Base-by-base conservation (phyloP, 2,888 invertebrate genomes). In the Julus scandinavius region DNA sequence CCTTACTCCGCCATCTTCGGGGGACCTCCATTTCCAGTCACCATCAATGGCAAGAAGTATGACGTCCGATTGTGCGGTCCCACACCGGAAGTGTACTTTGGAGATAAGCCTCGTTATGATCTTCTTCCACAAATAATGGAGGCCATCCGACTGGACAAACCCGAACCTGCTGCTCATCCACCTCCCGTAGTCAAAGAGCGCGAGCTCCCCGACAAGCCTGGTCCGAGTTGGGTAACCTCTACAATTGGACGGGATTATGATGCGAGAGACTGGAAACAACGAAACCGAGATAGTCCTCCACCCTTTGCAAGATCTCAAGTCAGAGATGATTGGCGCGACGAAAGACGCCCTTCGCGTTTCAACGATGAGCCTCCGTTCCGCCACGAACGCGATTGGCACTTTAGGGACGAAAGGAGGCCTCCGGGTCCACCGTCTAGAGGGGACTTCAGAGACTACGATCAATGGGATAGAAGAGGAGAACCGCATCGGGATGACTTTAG, bases 1-100 rank as follows among this genome's bases (percentile, higher is more conserved):
- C 96, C 97, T 94, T 98, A 96, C 92, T 98, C 98, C 92, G 97
- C 97, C 91, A 96, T 96, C 92, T 99, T 99, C 92, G 97, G 97
- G 54, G 98, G 97, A 0, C 95, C 96, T 85, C 95, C 97, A 0
- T 94, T 97, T 86, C 94, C 95, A 1, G 95, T 98, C 13, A 95
- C 96, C 84, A 94, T 99, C 63, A 95, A 96, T 89, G 96, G 96
- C 1, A 95, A 95, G 89, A 94, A 95, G n/a, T 95, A 96, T 89
- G 93, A 94, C 85, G 94, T 99, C 0, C 95, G 96, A 91, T 93
- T 99, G 11, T 96, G 96, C 91, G 98, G 98, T 0, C 97, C 97
- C 0, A 95, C 97, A 4, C 99, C 99, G 0, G 97, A 97, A 93
- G 98, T 99, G 0, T 96, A 96, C 92, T 97, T 99, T 89, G 96